phyloP scores from a whole-genome alignment of 2,888 invertebrate genomes.

The Drosophila incognita region DNA sequence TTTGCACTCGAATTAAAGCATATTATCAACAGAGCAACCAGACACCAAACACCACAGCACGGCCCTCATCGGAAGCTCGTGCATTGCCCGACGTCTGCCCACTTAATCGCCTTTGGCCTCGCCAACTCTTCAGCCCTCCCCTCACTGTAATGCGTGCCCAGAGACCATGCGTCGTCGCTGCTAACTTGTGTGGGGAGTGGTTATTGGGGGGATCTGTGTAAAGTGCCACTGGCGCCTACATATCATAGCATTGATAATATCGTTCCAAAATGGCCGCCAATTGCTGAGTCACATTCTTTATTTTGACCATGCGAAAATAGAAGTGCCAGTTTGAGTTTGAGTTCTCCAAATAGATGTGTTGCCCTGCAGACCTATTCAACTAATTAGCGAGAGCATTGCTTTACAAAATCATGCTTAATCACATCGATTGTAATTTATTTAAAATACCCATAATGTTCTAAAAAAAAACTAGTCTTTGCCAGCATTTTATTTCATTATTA shows the following conservation, averaged over 20 bases:
- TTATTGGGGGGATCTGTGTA: constrained; percentile 63
- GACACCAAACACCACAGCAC: constrained; percentile 32
- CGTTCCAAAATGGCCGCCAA: constrained; percentile 66
- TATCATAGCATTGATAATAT: constrained; percentile 69
- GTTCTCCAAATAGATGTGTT: neutral
- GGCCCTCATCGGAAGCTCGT: constrained; percentile 52
- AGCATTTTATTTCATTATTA: neutral
- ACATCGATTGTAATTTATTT: neutral
- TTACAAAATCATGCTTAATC: neutral
- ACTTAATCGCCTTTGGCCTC: constrained; percentile 63
- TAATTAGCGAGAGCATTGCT: neutral
- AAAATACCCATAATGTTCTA: neutral
- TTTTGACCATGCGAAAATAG: constrained; percentile 24
- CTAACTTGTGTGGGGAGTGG: constrained; percentile 16
- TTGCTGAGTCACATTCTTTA: constrained; percentile 35
- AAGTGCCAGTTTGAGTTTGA: constrained; percentile 15
- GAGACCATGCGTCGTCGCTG: constrained; percentile 23
- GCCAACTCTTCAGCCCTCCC: constrained; percentile 24
- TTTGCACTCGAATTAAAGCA: constrained; percentile 76
- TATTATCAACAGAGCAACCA: constrained; percentile 66
- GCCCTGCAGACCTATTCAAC: neutral
- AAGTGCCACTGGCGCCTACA: constrained; percentile 77
- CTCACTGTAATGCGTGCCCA: constrained; percentile 41
- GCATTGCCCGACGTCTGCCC: constrained; percentile 38
- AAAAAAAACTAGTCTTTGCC: neutral